Conservation (phyloP, 2,797 vertebrate species). For the Danio kyathit region DNA sequence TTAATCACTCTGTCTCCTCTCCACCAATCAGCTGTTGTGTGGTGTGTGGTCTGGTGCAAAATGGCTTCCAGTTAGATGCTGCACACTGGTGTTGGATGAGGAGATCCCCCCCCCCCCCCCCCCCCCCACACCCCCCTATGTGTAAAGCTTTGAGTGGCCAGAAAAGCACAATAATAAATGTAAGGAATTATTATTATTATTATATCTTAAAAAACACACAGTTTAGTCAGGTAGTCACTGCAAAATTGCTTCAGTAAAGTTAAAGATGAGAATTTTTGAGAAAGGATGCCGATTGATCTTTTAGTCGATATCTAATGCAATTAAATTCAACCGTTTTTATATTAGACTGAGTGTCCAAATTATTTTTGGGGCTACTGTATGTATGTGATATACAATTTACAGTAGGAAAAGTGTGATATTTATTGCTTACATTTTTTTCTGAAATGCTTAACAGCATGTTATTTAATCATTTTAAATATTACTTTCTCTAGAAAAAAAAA, state of each 20-base stretch:
- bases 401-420: background rate
- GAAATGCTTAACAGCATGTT: background rate
- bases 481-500: slow-evolving; percentile 15
- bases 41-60: no score
- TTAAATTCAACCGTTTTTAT: slow-evolving; percentile 8
- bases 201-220: background rate
- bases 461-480: background rate
- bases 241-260: background rate
- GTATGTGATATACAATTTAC: slow-evolving; percentile 3
- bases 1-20: no score
- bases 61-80: no score
- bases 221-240: background rate
- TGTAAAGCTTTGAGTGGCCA: no score
- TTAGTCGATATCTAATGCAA: background rate
- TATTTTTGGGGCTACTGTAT: background rate
- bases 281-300: background rate
- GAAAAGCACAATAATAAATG: no score
- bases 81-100: no score
- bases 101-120: no score
- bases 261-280: background rate
- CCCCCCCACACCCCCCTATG: no score
- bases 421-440: background rate
- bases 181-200: no score
- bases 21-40: no score
- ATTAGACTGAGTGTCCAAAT: slow-evolving; percentile 3